Percentiles rank a stretch among this genome's conserved stretches.
These are phyloP conservation scores for Channallabes apus DNA, from an alignment of 2,797 vertebrate species.

Conservation along the genomic window DNA sequence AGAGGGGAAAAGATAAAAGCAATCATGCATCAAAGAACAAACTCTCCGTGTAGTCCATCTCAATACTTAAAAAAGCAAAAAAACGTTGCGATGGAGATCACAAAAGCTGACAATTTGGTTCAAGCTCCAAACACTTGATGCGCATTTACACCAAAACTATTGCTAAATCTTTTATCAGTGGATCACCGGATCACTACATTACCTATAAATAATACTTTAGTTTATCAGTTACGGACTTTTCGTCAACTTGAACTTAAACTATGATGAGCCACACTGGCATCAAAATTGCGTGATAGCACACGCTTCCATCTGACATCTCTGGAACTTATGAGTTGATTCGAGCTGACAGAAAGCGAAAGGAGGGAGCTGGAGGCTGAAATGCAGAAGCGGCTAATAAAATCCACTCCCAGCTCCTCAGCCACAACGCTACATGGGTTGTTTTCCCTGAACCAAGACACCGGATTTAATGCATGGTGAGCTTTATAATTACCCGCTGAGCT, in stretches of 20 bases:
- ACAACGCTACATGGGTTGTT: not conserved
- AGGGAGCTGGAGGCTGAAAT: slow-evolving; percentile 37
- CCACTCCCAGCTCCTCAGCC: slow-evolving; percentile 11
- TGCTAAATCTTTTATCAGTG: not conserved
- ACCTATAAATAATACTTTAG: not conserved
- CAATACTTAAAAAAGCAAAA: slow-evolving; percentile 36
- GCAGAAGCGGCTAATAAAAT: slow-evolving; percentile 47
- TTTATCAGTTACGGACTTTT: not conserved
- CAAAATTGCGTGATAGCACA: not conserved
- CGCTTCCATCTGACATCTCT: slow-evolving; percentile 4
- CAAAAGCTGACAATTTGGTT: slow-evolving; percentile 28
- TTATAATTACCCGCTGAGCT: slow-evolving; percentile 27
- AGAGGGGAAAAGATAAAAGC: slow-evolving; percentile 55
- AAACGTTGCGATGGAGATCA: slow-evolving; percentile 22
- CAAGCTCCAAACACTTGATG: slow-evolving; percentile 22
- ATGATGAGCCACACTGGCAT: slow-evolving; percentile 1
- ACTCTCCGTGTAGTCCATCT: slow-evolving; percentile 33
- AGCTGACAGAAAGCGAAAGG: slow-evolving; percentile 45
- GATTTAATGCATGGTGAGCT: slow-evolving; percentile 16
- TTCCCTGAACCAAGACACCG: slow-evolving; percentile 7
- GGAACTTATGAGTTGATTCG: slow-evolving; percentile 50
- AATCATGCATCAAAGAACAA: slow-evolving; percentile 52
- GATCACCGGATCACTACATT: not conserved
- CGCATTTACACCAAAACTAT: not conserved
- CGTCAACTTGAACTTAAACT: slow-evolving; percentile 24